Base-by-base conservation (phyloP, 1,140 invertebrate genomes). In the Drosophila insularis region DNA sequence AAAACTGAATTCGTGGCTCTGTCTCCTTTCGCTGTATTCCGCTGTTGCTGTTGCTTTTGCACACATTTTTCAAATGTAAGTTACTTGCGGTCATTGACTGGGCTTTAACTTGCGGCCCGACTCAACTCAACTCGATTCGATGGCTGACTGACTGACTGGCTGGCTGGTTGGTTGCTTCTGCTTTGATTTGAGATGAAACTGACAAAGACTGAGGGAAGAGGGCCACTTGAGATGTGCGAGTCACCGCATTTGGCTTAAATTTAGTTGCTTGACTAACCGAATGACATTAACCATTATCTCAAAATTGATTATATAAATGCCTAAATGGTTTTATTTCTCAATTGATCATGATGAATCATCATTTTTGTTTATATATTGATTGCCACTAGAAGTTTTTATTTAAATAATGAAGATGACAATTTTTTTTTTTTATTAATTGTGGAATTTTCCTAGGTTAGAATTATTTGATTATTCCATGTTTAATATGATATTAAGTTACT, bases 11-110 rank as follows among this genome's bases (percentile, higher is more conserved):
- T 19, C 17, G 71, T 82, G 80, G 76, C 63, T 58, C 63, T 66
- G 78, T 74, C 75, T 89, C 86, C 85, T 89, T 89, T 89, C 85
- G 85, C 85, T 89, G 85, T 89, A 50, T 50, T 50, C 43, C 19
- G 43, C 14, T 50, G 43, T 21, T 50, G 43, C 43, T 50, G 17
- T 50, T 50, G 43, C 43, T 50, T 35, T 89, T 86, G 81, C 86
- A 89, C 86, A 90, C 90, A 91, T 91, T 91, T 91, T 91, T 90
- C 90, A 90, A 91, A 91, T 91, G 90, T 91, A 91, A 91, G 90
- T 90, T 91, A 91, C 90, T 91, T 78, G 90, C 90, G 90, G 90
- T 91, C 90, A 91, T 91, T 91, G 90, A 50, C 43, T 50, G 43
- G 43, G 74, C 90, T 90, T 91, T 78, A 85, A 72, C 78, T 50